Conservation (phyloP, 2,113 vertebrate species). For the Rhizomys pruinosus region DNA sequence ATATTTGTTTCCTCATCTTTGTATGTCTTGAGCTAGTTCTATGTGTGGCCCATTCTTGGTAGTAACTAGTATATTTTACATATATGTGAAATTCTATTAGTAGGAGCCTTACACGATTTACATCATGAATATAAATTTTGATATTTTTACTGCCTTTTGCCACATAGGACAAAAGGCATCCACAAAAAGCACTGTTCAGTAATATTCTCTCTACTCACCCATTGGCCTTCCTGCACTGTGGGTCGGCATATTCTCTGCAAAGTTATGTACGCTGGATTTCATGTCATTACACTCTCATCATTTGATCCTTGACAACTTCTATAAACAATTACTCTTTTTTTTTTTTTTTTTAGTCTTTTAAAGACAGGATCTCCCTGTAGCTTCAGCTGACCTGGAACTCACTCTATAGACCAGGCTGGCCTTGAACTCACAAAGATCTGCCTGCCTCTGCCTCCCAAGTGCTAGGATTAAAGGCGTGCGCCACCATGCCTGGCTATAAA, state of each 20-base stretch:
- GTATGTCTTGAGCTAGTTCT: background rate
- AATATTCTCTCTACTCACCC: background rate
- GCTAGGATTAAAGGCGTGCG: too few relatives aligned
- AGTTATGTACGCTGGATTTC: background rate
- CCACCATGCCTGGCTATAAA: too few relatives aligned
- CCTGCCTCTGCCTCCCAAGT: too few relatives aligned
- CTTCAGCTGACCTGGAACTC: too few relatives aligned
- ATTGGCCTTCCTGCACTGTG: background rate
- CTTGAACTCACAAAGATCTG: too few relatives aligned
- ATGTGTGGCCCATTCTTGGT: background rate
- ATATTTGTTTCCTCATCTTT: background rate
- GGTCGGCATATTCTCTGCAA: background rate
- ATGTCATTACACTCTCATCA: background rate
- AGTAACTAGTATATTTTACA: background rate
- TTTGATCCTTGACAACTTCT: constrained; percentile 62
- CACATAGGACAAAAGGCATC: background rate
- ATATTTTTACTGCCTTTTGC: background rate
- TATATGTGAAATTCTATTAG: background rate
- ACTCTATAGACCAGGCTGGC: too few relatives aligned
- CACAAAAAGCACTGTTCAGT: background rate
- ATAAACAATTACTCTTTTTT: constrained; percentile 52
- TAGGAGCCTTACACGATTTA: background rate
- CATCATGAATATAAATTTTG: background rate
- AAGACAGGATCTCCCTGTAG: too few relatives aligned
- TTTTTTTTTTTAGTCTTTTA: too few relatives aligned